Evolutionary conservation across 2,113 vertebrate genomes (phyloP).

Genomic region (Colaptes auratus): DNA sequence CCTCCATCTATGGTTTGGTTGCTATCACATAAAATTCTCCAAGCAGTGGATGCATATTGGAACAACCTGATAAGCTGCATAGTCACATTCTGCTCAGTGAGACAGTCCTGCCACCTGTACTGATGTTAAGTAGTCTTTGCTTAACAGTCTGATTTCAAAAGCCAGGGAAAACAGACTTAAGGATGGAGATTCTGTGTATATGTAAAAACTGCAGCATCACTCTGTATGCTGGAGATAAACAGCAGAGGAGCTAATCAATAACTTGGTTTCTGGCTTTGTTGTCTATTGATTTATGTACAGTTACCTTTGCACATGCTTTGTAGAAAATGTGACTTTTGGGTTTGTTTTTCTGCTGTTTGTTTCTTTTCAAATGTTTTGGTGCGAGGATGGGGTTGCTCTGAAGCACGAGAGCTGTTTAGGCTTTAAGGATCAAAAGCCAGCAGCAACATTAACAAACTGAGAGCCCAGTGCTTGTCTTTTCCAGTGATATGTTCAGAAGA

Average conservation of each 20-base stretch:
- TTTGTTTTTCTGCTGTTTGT: background rate
- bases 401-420: background rate
- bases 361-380: background rate
- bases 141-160: background rate
- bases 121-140: background rate
- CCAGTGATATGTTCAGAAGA: background rate
- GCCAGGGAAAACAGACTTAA: rapidly evolving
- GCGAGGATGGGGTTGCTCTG: background rate
- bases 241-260: constrained; percentile 53
- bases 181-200: background rate
- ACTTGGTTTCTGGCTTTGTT: constrained; percentile 34
- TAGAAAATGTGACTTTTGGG: background rate
- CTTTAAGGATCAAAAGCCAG: background rate
- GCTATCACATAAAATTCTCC: background rate
- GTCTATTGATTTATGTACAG: constrained; percentile 28
- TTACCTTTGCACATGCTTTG: constrained; percentile 48
- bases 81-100: background rate
- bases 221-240: background rate
- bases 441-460: background rate
- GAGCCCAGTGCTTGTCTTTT: background rate
- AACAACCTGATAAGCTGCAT: background rate
- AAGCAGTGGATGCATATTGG: background rate
- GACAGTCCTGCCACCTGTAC: background rate
- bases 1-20: background rate
- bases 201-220: constrained; percentile 36